A percentile compares a stretch with the other conserved stretches of the same genome.
Conservation (phyloP, 53 echinoderm and acorn worm species). For the Echinometra lucunter region DNA sequence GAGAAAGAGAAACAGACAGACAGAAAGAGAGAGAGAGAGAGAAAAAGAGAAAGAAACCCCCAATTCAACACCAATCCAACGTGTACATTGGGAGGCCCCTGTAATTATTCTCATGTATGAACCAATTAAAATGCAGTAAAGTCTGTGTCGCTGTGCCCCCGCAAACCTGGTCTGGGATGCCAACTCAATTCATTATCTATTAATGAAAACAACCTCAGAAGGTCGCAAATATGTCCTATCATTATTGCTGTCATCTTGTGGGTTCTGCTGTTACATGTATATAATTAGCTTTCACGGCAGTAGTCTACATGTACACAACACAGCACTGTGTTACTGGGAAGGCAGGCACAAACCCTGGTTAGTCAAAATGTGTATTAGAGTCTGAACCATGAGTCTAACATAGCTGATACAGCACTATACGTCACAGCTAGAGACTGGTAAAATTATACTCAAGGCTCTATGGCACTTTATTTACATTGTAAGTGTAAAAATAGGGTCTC, state of each 20-base stretch:
- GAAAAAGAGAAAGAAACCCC: neutral
- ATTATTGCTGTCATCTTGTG: neutral
- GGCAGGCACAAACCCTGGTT: too few species aligned
- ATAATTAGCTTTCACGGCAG: neutral
- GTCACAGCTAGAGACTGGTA: too few species aligned
- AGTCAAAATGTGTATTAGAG: too few species aligned
- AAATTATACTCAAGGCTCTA: too few species aligned
- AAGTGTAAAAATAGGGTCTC: too few species aligned
- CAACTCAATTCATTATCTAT: constrained; percentile 44
- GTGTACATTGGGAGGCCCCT: neutral
- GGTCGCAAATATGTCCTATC: neutral
- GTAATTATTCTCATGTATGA: constrained; percentile 15
- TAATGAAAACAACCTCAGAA: constrained; percentile 6
- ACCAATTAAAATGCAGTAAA: neutral
- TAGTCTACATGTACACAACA: too few species aligned
- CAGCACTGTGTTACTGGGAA: too few species aligned
- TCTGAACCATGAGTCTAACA: too few species aligned
- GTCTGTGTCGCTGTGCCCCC: neutral
- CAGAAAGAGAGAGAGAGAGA: too few species aligned
- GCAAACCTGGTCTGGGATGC: neutral
- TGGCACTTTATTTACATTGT: too few species aligned
- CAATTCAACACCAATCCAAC: neutral
- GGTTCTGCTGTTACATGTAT: neutral
- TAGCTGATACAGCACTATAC: too few species aligned
- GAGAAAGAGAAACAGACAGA: neutral